Percentiles rank a stretch among this genome's conserved stretches.
These are phyloP conservation scores for Dysmachus trigonus DNA, from an alignment of 2,888 invertebrate genomes.

Conservation along the genomic window DNA sequence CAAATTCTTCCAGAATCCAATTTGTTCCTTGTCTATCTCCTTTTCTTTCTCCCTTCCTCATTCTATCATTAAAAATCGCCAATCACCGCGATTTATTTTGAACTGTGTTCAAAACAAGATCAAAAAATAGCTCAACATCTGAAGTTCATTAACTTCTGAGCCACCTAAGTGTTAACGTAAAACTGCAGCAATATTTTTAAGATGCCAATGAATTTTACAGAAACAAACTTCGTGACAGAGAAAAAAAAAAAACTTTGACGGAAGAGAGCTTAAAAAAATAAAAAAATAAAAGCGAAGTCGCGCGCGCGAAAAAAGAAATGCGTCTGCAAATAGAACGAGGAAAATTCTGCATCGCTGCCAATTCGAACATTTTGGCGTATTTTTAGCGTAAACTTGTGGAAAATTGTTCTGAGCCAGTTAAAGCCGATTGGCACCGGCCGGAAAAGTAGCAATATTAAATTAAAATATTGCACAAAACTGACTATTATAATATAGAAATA, in stretches of 20 bases:
- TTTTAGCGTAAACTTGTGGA: neutral
- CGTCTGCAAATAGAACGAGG: neutral
- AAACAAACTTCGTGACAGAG: neutral
- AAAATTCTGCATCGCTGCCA: neutral
- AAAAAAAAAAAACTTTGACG: neutral
- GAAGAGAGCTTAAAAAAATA: neutral
- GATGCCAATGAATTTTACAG: neutral
- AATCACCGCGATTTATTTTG: neutral
- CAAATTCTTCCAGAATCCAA: too few species aligned
- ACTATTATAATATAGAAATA: neutral
- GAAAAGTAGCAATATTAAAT: neutral
- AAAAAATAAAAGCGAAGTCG: neutral
- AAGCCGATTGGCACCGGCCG: neutral
- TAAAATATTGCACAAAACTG: neutral
- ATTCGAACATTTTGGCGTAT: neutral
- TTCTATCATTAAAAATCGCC: neutral
- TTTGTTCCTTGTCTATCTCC: too few species aligned
- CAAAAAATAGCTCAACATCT: neutral
- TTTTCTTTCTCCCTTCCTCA: neutral
- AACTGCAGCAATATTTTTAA: neutral
- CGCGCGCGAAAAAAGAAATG: neutral
- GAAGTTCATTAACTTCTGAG: constrained; percentile 3
- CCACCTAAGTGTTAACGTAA: neutral
- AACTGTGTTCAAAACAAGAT: neutral
- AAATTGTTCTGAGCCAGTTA: neutral